Evolutionary conservation across 2,113 vertebrate genomes (phyloP).

Genomic region (Zosterops hypoxanthus): DNA sequence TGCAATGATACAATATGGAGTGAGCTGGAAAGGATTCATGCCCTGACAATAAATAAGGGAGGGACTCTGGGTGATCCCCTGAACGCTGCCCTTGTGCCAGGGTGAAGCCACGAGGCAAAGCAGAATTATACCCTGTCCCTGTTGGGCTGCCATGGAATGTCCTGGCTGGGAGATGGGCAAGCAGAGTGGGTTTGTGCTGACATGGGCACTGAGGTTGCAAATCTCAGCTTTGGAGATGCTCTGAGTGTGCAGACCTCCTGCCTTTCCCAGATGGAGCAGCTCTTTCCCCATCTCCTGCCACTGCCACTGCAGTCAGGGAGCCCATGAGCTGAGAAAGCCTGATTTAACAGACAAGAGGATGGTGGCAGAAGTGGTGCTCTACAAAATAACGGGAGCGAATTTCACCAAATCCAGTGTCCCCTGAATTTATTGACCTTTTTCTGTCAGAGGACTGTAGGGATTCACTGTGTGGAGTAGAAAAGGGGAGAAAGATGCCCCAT

Average conservation of each 20-base stretch:
- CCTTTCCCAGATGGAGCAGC: neutral
- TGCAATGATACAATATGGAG: conserved; percentile 5
- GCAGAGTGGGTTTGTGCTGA: neutral
- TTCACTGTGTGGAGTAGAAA: neutral
- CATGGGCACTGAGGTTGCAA: rapidly evolving
- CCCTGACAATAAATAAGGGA: neutral
- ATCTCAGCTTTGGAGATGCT: neutral
- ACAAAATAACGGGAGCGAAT: neutral
- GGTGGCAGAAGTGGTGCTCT: neutral
- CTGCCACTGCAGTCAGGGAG: rapidly evolving
- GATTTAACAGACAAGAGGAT: neutral
- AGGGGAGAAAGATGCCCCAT: neutral
- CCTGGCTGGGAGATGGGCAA: neutral
- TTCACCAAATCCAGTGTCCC: neutral
- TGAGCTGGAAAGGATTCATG: neutral
- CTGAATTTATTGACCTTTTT: neutral
- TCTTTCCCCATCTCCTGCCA: neutral
- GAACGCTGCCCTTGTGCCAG: neutral
- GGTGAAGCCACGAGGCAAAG: neutral
- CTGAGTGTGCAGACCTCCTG: neutral
- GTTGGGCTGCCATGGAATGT: rapidly evolving
- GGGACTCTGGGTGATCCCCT: neutral
- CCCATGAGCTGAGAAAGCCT: neutral
- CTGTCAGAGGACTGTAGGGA: neutral
- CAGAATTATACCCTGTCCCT: neutral